These are phyloP conservation scores for Oeneis ivallda DNA, from an alignment of 2,888 invertebrate genomes.

Conservation along the genomic window DNA sequence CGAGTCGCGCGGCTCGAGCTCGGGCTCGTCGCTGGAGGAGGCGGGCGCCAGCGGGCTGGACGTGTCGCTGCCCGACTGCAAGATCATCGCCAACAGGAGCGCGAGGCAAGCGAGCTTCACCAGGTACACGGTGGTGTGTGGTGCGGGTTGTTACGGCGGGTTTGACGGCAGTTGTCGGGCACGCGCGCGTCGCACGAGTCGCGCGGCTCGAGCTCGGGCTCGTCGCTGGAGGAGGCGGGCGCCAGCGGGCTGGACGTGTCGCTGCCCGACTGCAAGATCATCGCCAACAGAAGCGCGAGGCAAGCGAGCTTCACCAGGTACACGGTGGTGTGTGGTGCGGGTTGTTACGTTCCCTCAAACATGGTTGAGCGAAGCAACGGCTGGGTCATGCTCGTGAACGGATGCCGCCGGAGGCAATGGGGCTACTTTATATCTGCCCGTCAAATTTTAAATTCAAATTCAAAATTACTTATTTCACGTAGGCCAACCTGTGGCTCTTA, in stretches of 20 bases:
- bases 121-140: constrained; percentile 37
- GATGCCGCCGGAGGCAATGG: no score
- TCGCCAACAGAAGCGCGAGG: constrained; percentile 75
- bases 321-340: no score
- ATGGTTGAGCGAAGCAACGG: no score
- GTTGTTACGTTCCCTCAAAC: no score
- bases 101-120: constrained; percentile 60
- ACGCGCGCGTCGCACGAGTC: constrained; percentile 47
- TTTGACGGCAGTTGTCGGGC: constrained; percentile 50
- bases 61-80: constrained; percentile 72
- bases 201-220: constrained; percentile 46
- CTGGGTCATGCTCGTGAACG: no score
- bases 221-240: constrained; percentile 67
- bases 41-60: constrained; percentile 59
- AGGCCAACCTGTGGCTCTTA: no score
- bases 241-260: constrained; percentile 65
- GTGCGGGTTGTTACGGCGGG: no score
- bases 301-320: constrained; percentile 51
- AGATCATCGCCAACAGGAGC: constrained; percentile 76
- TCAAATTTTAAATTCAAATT: no score
- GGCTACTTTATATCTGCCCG: no score
- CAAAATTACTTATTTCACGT: no score
- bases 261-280: constrained; percentile 75
- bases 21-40: constrained; percentile 70
- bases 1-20: constrained; percentile 39